These are phyloP conservation scores for Heterotis niloticus DNA, from an alignment of 2,113 vertebrate species.

Conservation along the genomic window DNA sequence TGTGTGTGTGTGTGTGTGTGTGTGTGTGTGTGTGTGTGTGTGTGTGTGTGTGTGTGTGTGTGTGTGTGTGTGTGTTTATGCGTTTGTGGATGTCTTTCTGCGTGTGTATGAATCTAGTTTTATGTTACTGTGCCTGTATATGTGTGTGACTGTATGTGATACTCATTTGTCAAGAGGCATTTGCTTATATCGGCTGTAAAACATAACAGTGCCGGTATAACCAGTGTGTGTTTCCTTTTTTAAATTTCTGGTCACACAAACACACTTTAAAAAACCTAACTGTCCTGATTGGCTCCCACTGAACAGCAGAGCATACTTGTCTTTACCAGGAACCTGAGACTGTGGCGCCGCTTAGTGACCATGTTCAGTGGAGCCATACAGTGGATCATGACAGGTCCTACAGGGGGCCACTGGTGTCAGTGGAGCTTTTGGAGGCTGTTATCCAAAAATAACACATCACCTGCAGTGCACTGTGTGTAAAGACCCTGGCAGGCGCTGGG, in stretches of 20 bases:
- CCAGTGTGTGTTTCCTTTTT: no score
- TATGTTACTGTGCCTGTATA: background rate
- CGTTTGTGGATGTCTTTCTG: background rate
- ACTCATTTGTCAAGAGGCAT: no score
- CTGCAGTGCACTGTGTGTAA: background rate
- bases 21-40: background rate
- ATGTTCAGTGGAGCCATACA: no score
- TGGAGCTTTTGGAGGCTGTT: background rate
- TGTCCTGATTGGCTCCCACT: no score
- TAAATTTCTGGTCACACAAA: no score
- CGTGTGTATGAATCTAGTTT: background rate
- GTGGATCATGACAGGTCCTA: background rate
- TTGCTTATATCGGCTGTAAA: background rate
- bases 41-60: slow-evolving; percentile 5
- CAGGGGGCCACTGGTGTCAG: background rate
- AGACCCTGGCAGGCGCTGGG: background rate
- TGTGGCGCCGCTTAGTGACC: no score
- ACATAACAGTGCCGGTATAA: no score
- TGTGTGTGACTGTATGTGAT: no score
- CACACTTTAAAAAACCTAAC: no score
- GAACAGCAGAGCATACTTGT: no score
- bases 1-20: no score
- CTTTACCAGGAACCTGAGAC: no score
- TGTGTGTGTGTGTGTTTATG: background rate
- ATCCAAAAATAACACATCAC: background rate